Conservation (phyloP, 2,888 invertebrate genomes). For the Agrochola lota region DNA sequence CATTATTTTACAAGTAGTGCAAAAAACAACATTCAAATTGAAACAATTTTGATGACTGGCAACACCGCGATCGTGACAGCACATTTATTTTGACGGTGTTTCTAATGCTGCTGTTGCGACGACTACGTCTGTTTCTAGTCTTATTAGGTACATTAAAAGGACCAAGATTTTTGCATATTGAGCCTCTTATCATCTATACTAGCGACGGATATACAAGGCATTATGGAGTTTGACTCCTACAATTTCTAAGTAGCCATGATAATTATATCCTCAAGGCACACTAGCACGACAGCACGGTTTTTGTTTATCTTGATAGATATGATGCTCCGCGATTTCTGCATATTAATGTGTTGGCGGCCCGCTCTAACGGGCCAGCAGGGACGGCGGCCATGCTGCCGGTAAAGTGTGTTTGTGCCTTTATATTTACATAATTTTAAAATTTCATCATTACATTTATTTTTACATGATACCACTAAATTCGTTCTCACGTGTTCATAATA, state of each 20-base stretch:
- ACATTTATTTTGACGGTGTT: background rate
- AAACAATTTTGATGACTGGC: conserved; percentile 2
- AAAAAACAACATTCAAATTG: background rate
- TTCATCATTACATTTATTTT: conserved; percentile 20
- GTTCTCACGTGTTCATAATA: conserved; percentile 57
- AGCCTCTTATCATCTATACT: conserved; percentile 36
- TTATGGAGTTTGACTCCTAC: conserved; percentile 57
- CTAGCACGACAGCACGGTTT: background rate
- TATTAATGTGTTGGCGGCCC: background rate
- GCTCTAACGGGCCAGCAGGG: too few species aligned
- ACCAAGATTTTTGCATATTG: conserved; percentile 7
- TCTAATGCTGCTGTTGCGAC: background rate
- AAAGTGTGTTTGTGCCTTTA: conserved; percentile 6
- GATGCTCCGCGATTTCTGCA: background rate
- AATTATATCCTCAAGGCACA: conserved; percentile 31
- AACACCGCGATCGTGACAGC: background rate
- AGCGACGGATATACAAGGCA: conserved; percentile 65
- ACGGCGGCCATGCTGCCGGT: too few species aligned
- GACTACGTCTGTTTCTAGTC: background rate
- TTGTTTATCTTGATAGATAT: background rate
- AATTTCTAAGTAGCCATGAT: conserved; percentile 50
- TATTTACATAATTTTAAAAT: conserved; percentile 37
- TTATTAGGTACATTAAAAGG: conserved; percentile 4
- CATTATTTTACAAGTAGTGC: background rate
- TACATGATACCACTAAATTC: conserved; percentile 50